A percentile compares a stretch with the other conserved stretches of the same genome.
Evolutionary conservation across 2,888 invertebrate species (phyloP).

Genomic region (Liodrosophila aerea): DNA sequence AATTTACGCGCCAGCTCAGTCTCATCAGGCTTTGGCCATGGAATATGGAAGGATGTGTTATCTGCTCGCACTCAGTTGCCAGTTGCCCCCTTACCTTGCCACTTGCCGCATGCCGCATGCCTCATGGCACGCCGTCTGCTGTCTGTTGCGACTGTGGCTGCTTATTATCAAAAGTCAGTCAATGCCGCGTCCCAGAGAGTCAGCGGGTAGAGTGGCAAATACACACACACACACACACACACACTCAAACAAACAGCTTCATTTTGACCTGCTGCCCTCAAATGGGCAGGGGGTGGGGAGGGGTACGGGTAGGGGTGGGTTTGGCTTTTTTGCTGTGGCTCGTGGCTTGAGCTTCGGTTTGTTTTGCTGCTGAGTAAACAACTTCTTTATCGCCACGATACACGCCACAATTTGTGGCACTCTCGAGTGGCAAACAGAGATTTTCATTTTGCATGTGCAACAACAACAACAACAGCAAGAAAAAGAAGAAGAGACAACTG

Average conservation of each 20-base stretch:
- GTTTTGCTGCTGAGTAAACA: slow-evolving; percentile 71
- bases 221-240: slow-evolving; percentile 19
- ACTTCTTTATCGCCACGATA: slow-evolving; percentile 80
- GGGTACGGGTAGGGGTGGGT: slow-evolving; percentile 6
- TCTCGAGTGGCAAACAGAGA: slow-evolving; percentile 2
- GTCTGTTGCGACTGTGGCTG: slow-evolving; percentile 27
- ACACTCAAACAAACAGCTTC: slow-evolving; percentile 48
- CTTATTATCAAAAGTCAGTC: slow-evolving; percentile 72
- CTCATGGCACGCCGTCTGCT: slow-evolving; percentile 6
- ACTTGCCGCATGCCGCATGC: not conserved
- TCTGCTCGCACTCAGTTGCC: slow-evolving; percentile 68
- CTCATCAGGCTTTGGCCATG: slow-evolving; percentile 2
- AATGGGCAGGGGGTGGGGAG: slow-evolving; percentile 25
- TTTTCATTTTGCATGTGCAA: slow-evolving; percentile 28
- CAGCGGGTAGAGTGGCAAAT: too few relatives aligned
- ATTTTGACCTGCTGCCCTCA: slow-evolving; percentile 73
- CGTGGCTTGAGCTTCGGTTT: slow-evolving; percentile 22
- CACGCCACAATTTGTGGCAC: slow-evolving; percentile 67
- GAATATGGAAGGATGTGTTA: slow-evolving; percentile 51
- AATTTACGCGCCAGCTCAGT: slow-evolving; percentile 35
- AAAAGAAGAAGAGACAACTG: slow-evolving; percentile 21
- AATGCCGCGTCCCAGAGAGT: slow-evolving; percentile 48
- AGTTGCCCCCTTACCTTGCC: slow-evolving; percentile 22
- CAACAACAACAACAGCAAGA: slow-evolving; percentile 4
- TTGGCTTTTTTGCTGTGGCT: slow-evolving; percentile 13